A percentile compares a stretch with the other conserved stretches of the same genome.
These are phyloP conservation scores for Bubo scandiacus DNA, from an alignment of 2,113 vertebrate species.

Conservation along the genomic window DNA sequence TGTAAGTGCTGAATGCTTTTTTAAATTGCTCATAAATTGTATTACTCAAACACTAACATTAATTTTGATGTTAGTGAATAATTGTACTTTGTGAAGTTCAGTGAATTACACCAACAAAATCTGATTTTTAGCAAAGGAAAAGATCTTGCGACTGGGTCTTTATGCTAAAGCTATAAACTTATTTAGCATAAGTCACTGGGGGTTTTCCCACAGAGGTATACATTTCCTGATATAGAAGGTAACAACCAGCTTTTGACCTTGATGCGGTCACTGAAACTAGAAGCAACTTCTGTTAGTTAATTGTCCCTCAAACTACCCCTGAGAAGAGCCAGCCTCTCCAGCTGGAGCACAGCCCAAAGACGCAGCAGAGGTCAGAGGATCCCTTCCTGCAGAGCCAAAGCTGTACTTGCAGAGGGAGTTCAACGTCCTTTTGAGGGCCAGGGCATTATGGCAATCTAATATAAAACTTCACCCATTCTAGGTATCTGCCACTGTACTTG, in stretches of 20 bases:
- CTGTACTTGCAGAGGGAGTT: not conserved
- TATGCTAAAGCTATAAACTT: not conserved
- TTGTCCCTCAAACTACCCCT: not conserved
- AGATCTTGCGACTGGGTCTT: not conserved
- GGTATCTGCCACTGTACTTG: not conserved
- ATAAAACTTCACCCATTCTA: not conserved
- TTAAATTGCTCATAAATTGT: not conserved
- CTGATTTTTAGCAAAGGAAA: not conserved
- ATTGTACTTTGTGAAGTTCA: not conserved
- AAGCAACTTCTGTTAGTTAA: not conserved
- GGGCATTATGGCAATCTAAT: not conserved
- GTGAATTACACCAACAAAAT: not conserved
- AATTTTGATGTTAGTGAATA: not conserved
- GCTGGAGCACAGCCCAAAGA: not conserved
- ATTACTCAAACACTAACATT: not conserved
- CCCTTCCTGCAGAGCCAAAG: not conserved
- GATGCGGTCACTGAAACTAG: not conserved
- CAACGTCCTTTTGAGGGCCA: not conserved
- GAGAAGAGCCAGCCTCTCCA: not conserved
- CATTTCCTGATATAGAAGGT: not conserved
- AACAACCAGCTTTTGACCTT: not conserved
- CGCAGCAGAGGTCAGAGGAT: not conserved
- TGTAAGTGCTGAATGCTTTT: not conserved
- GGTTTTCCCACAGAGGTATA: not conserved
- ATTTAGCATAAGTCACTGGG: not conserved